A percentile compares a stretch with the other conserved stretches of the same genome.
phyloP scores from a whole-genome alignment of 30 jellyfish, hydroid and myxozoan species.

The Pseudorhiza aurosa region DNA sequence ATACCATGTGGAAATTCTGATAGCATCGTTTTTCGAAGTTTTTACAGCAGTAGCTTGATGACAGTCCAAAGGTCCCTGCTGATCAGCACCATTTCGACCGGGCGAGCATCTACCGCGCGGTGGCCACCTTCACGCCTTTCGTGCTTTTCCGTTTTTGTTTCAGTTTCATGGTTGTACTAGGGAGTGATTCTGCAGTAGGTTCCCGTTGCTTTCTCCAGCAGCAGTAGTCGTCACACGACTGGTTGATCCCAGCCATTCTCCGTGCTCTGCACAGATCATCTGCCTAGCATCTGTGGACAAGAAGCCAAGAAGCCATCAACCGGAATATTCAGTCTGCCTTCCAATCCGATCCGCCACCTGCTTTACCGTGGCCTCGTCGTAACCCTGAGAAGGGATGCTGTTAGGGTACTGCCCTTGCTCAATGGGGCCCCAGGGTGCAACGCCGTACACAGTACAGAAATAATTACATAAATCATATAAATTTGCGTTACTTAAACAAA shows the following conservation, averaged over 20 bases:
- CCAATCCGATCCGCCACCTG: no score
- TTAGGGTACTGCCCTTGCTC: no score
- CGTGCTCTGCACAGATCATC: no score
- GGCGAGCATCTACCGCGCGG: neutral
- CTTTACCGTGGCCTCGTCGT: no score
- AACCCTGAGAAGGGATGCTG: no score
- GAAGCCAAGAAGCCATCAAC: no score
- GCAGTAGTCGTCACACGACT: no score
- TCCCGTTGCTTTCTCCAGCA: neutral
- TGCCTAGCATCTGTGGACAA: no score
- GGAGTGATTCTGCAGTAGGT: neutral
- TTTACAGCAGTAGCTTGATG: slow-evolving; percentile 1
- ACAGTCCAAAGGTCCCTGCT: slow-evolving; percentile 14
- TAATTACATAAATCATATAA: neutral
- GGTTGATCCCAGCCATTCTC: no score
- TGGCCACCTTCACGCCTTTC: slow-evolving; percentile 13
- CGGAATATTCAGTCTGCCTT: no score
- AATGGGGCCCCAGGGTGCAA: no score
- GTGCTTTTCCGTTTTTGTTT: neutral
- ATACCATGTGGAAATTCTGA: slow-evolving; percentile 51
- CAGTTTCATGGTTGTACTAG: neutral
- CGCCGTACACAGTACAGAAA: no score
- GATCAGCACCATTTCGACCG: neutral
- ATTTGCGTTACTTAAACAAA: slow-evolving; percentile 2
- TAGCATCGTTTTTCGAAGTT: neutral